Evolutionary conservation across 2,797 vertebrate genomes (phyloP), one percentile per base, ranked within the genome.

Genomic region (Pseudopleuronectes americanus): DNA sequence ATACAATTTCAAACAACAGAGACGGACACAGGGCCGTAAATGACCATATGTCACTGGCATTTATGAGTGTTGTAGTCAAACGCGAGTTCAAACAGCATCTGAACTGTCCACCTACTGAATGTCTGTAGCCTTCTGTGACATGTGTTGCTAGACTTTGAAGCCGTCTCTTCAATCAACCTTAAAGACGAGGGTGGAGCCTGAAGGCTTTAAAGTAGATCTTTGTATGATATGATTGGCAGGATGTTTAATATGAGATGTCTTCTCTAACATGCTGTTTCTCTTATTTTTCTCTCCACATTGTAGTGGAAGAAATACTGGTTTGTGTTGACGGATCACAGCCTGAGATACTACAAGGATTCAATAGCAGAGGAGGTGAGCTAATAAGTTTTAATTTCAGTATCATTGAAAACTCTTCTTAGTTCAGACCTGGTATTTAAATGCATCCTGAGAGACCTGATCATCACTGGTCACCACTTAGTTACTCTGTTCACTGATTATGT

Each of bases 251-350:
- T 14, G 14, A 41, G 12, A 14, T 16, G 17, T 45, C 14, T 45
- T 19, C 43, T 45, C 16, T 19, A 45, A 16, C 43, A 16, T 19
- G 28, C 7, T 31, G 4, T 56, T 47, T 55, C 5, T 61, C 3
- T 58, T 53, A n/a, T 82, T 48, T 48, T 48, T 4, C 8, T 53
- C 33, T 68, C n/a, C 23, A 1, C 24, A 36, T 64, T 75, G 12
- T 21, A 96, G 95, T 96, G 95, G 94, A 95, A 95, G 88, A 96
- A 96, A 74, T 96, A 87, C 87, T 96, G 95, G 95, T 96, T 96
- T 82, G 95, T 96, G 67, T 73, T 96, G 85, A 96, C 95, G 0
- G 95, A 95, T 83, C 95, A 95, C 90, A 95, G 94, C 76, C 90
- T 96, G 41, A 89, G 94, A 80, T 96, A 94, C 86, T 96, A 96